phyloP scores from a whole-genome alignment of 1,140 invertebrate species.

The Venustaconcha ellipsiformis region DNA sequence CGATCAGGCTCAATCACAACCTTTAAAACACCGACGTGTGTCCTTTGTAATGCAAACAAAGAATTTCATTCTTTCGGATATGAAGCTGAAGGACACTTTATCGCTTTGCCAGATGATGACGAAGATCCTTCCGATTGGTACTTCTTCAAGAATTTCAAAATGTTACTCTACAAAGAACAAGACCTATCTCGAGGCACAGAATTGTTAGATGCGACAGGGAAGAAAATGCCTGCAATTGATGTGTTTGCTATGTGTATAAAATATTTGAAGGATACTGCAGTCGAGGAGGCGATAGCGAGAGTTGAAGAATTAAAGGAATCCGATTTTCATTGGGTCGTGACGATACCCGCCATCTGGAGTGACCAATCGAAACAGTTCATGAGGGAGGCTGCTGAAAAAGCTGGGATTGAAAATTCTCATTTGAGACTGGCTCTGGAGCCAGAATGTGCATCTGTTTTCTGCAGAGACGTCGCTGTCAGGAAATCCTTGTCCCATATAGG shows the following conservation, averaged over 20 bases:
- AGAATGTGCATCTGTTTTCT: slow-evolving; percentile 24
- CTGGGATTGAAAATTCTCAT: background rate
- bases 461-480: background rate
- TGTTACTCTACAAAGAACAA: too few species aligned
- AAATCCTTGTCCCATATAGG: slow-evolving; percentile 3
- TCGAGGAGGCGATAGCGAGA: background rate
- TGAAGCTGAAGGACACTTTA: too few species aligned
- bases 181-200: background rate
- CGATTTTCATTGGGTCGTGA: background rate
- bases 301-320: background rate
- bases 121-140: too few species aligned
- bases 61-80: too few species aligned
- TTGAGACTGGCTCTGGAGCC: slow-evolving; percentile 1
- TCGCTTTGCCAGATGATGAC: too few species aligned
- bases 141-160: too few species aligned
- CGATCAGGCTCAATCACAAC: too few species aligned
- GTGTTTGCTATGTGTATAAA: background rate
- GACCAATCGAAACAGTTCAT: slow-evolving; percentile 7
- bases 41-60: too few species aligned
- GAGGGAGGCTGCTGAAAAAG: slow-evolving; percentile 2
- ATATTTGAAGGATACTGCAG: background rate
- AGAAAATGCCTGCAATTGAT: background rate
- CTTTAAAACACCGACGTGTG: too few species aligned
- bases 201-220: background rate
- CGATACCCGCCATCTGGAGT: slow-evolving; percentile 1